A percentile compares a stretch with the other conserved stretches of the same genome.
phyloP scores from a whole-genome alignment of 2,797 vertebrate genomes.

The Chlorospingus semifuscus region DNA sequence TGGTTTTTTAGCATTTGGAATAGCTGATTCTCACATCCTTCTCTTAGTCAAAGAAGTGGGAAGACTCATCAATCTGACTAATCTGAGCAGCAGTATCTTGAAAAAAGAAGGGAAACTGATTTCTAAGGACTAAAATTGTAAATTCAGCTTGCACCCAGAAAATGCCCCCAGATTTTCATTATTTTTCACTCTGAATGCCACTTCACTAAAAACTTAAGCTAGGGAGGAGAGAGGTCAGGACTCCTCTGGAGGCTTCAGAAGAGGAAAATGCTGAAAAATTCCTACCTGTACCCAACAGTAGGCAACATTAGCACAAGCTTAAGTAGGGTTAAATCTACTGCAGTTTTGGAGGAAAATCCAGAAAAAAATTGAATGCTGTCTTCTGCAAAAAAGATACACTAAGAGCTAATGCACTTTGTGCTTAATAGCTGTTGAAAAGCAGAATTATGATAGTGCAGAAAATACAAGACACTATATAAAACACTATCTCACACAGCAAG shows the following conservation, averaged over 20 bases:
- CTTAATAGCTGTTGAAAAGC: not conserved
- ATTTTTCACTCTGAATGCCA: not conserved
- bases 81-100: not conserved
- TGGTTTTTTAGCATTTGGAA: not conserved
- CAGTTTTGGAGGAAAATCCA: not conserved
- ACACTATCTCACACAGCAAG: not conserved
- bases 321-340: not conserved
- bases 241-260: not conserved
- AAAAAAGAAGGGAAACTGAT: not conserved
- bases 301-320: not conserved
- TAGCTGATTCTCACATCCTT: slow-evolving; percentile 7
- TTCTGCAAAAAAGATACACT: not conserved
- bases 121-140: not conserved
- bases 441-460: not conserved
- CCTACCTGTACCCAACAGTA: not conserved
- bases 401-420: not conserved
- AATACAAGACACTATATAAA: not conserved
- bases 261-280: not conserved
- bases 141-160: not conserved
- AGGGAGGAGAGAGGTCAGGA: not conserved
- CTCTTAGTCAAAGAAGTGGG: slow-evolving; percentile 10
- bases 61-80: slow-evolving; percentile 32
- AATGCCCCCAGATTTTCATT: not conserved
- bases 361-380: not conserved
- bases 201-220: not conserved